Conservation (phyloP, 2,113 vertebrate genomes). For the Anhinga rufa region DNA sequence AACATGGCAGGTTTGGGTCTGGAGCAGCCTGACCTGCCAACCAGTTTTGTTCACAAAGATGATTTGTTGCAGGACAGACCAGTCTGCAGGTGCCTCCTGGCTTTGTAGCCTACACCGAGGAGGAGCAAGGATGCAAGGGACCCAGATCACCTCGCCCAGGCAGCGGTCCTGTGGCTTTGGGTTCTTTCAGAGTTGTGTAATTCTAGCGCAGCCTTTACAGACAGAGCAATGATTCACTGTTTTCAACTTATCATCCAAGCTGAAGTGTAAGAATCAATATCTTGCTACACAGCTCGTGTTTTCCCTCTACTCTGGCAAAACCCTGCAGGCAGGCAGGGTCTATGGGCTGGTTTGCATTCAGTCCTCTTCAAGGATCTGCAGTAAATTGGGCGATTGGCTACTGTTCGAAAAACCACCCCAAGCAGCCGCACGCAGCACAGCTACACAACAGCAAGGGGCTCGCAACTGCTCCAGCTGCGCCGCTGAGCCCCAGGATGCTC, state of each 20-base stretch:
- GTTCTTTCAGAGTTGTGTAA: not conserved
- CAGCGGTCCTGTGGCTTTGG: not conserved
- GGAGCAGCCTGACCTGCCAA: not conserved
- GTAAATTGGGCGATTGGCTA: not conserved
- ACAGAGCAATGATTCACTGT: not conserved
- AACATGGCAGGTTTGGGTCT: not conserved
- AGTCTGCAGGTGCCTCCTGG: not conserved
- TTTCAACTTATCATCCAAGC: not conserved
- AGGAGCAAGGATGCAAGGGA: not conserved
- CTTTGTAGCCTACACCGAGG: not conserved
- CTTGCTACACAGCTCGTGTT: not conserved
- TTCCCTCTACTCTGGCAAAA: not conserved
- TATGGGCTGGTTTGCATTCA: not conserved
- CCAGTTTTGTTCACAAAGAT: not conserved
- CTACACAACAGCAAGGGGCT: not conserved
- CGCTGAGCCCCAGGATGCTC: fast-evolving
- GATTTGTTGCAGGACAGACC: not conserved
- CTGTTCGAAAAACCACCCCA: not conserved
- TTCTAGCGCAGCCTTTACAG: not conserved
- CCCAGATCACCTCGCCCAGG: not conserved
- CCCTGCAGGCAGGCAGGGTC: not conserved
- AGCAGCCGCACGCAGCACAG: not conserved
- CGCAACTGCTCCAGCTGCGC: not conserved
- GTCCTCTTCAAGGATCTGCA: not conserved
- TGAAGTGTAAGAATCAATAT: not conserved